A percentile compares a stretch with the other conserved stretches of the same genome.
phyloP scores from a whole-genome alignment of 2,888 invertebrate species.

The Electrophaes corylata region DNA sequence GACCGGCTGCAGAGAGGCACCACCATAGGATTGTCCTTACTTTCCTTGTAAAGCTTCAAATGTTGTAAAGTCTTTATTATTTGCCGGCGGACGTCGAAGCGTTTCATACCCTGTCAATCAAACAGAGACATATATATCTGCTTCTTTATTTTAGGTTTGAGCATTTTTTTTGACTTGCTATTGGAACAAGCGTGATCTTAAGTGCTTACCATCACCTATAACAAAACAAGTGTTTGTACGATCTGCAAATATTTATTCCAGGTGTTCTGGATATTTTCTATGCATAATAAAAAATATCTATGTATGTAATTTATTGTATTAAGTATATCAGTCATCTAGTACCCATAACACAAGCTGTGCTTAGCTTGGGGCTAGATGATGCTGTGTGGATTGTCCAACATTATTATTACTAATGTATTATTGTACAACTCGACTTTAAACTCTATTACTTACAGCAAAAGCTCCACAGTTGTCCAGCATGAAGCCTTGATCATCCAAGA shows the following conservation, averaged over 20 bases:
- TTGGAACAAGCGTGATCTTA: too few species aligned
- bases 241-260: too few species aligned
- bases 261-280: too few species aligned
- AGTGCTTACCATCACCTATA: too few species aligned
- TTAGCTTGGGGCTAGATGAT: too few species aligned
- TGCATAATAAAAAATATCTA: too few species aligned
- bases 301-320: too few species aligned
- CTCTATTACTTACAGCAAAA: conserved; percentile 84
- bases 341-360: too few species aligned
- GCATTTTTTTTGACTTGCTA: too few species aligned
- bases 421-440: background rate
- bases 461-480: conserved; percentile 91
- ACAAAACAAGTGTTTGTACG: too few species aligned
- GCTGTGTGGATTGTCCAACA: too few species aligned
- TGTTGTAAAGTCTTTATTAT: conserved; percentile 91
- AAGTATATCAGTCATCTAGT: too few species aligned
- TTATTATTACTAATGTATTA: background rate
- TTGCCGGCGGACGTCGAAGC: conserved; percentile 94
- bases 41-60: conserved; percentile 89
- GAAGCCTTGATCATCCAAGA: conserved; percentile 95
- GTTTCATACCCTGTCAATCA: conserved; percentile 89
- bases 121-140: background rate
- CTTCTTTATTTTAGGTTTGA: background rate
- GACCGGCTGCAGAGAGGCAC: conserved; percentile 98
- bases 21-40: conserved; percentile 96